Evolutionary conservation across 2,113 vertebrate genomes (phyloP).

Genomic region (Butorides virescens): DNA sequence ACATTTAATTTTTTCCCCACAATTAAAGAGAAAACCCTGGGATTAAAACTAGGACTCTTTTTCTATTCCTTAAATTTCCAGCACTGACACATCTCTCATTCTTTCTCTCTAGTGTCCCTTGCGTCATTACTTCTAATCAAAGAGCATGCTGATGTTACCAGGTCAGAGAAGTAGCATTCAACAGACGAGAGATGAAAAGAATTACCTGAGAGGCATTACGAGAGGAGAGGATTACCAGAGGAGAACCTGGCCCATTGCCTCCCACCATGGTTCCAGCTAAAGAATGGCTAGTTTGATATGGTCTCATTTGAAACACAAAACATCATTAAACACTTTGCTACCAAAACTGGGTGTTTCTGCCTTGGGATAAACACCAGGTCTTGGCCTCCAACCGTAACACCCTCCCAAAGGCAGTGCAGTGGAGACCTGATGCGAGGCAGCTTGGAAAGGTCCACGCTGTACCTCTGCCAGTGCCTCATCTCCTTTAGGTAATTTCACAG

Average conservation of each 20-base stretch:
- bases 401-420: not conserved
- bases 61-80: not conserved
- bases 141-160: not conserved
- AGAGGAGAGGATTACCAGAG: not conserved
- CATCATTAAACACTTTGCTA: not conserved
- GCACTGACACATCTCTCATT: not conserved
- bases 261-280: not conserved
- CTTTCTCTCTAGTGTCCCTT: not conserved
- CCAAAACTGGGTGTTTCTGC: not conserved
- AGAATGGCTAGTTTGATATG: not conserved
- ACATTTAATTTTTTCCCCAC: not conserved
- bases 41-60: not conserved
- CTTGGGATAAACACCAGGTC: not conserved
- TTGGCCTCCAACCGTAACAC: not conserved
- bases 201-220: not conserved
- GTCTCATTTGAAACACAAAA: not conserved
- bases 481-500: not conserved
- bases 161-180: not conserved
- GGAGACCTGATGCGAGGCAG: not conserved
- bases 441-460: not conserved
- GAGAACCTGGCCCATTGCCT: not conserved
- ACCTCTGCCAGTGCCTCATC: fast-evolving
- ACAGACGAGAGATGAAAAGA: not conserved
- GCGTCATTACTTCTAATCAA: not conserved
- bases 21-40: not conserved